Percentiles rank a stretch among this genome's conserved stretches.
Evolutionary conservation across 2,113 vertebrate species (phyloP).

Genomic region (Chaenocephalus aceratus): DNA sequence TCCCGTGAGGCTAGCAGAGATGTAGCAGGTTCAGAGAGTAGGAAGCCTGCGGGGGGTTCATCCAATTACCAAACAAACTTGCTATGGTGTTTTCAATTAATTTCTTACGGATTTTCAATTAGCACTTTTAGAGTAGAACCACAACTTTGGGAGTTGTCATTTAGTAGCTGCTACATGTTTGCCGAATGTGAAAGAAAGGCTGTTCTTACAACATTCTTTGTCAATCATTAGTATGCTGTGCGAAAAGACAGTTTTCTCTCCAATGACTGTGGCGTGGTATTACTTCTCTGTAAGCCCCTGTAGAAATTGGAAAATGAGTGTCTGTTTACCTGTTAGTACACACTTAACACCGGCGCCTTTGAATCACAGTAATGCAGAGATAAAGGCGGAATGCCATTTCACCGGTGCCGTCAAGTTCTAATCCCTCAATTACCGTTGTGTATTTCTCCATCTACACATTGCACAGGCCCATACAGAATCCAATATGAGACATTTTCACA

Average conservation of each 20-base stretch:
- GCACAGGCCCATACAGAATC: conserved; percentile 73
- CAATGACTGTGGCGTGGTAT: conserved; percentile 13
- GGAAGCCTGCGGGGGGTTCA: conserved; percentile 25
- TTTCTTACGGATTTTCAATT: conserved; percentile 46
- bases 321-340: conserved; percentile 66
- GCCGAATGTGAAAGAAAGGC: conserved; percentile 2
- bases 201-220: neutral
- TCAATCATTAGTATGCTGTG: conserved; percentile 31
- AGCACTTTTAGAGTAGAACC: conserved; percentile 28
- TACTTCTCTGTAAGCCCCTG: conserved; percentile 44
- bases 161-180: neutral
- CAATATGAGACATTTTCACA: conserved; percentile 80
- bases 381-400: conserved; percentile 70
- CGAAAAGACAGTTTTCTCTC: conserved; percentile 28
- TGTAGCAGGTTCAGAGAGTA: conserved; percentile 57
- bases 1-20: conserved; percentile 49
- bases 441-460: conserved; percentile 72
- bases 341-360: conserved; percentile 64
- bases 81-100: conserved; percentile 61
- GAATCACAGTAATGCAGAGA: conserved; percentile 64
- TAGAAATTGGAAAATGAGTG: conserved; percentile 37
- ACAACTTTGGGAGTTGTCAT: conserved; percentile 21
- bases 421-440: conserved; percentile 82
- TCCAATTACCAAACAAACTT: conserved; percentile 70
- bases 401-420: conserved; percentile 71